A percentile compares a stretch with the other conserved stretches of the same genome.
These are phyloP conservation scores for Anthopleura xanthogrammica DNA, from an alignment of 92 coral and sea anemone species.

Conservation along the genomic window DNA sequence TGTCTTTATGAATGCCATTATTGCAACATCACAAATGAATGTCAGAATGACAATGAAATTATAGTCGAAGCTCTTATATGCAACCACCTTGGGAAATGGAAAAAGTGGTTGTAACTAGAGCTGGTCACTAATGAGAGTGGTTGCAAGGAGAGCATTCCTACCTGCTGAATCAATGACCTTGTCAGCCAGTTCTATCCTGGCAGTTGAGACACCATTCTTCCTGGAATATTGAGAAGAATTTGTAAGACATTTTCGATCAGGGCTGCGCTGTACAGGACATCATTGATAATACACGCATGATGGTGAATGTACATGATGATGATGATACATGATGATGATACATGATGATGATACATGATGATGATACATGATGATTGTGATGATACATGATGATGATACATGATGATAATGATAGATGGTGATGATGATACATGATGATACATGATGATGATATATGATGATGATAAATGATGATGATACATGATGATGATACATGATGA, in stretches of 20 bases:
- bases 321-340: not conserved
- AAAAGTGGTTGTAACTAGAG: too few species aligned
- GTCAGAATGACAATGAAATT: too few species aligned
- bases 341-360: not conserved
- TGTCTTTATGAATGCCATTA: too few species aligned
- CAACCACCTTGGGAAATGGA: too few species aligned
- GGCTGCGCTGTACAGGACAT: too few species aligned
- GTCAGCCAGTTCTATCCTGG: conserved; percentile 92
- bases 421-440: too few species aligned
- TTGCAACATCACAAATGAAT: too few species aligned
- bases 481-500: too few species aligned
- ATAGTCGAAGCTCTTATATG: too few species aligned
- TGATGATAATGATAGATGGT: too few species aligned
- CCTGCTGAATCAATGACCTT: conserved; percentile 96
- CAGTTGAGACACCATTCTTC: conserved; percentile 51
- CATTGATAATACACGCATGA: not conserved
- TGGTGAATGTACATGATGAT: not conserved
- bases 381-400: too few species aligned
- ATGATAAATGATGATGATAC: not conserved
- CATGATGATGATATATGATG: not conserved
- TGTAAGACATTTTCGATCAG: not conserved
- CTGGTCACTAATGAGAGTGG: too few species aligned
- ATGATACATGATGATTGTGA: not conserved
- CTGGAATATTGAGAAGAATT: conserved; percentile 37
- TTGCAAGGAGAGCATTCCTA: not conserved